Base-by-base conservation (phyloP, 2,113 vertebrate genomes). In the Cavia aperea region DNA sequence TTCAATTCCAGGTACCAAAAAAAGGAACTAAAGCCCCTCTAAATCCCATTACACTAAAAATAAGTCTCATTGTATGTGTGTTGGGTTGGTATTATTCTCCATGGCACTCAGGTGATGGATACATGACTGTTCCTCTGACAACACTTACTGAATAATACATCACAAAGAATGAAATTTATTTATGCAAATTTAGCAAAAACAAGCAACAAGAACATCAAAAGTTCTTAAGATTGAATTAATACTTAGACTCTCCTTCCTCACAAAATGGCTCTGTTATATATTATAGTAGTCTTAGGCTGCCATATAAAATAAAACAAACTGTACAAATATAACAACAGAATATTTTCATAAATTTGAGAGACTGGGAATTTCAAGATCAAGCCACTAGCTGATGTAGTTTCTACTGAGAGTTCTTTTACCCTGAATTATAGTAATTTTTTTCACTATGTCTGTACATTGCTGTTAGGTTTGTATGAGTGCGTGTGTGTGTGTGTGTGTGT, bases 171-270 rank as follows among this genome's bases (percentile, higher is more conserved):
- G 7, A 92, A 91, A 11, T 91, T 78, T 62, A 11, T 91, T 78
- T 46, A 58, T n/a, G 33, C 12, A 73, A 46, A 85, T 88, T 91
- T 79, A 91, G 83, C 46, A 49, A 75, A 81, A 88, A 63, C 46
- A 84, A 5, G 39, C 24, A 81, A 8, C 56, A 24, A 75, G 33
- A 26, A 39, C 77, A 7, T 79, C n/a, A 81, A 23, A 15, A 19
- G 10, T 33, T 88, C 7, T 49, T 73, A 66, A 43, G 26, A 36
- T 4, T 39, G 10, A 88, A 56, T 63, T 43, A 85, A 73, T 33
- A 88, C 23, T 46, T 75, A 86, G 58, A 43, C 0, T 0, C 1
- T 14, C 16, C 1, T 51, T 31, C 4, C 19, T 3, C 2, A 19
- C 68, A 70, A 36, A 23, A 39, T 7, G n/a, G 39, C 73, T 46